Conservation (phyloP, 2,888 invertebrate species). For the Parnassius apollo region DNA sequence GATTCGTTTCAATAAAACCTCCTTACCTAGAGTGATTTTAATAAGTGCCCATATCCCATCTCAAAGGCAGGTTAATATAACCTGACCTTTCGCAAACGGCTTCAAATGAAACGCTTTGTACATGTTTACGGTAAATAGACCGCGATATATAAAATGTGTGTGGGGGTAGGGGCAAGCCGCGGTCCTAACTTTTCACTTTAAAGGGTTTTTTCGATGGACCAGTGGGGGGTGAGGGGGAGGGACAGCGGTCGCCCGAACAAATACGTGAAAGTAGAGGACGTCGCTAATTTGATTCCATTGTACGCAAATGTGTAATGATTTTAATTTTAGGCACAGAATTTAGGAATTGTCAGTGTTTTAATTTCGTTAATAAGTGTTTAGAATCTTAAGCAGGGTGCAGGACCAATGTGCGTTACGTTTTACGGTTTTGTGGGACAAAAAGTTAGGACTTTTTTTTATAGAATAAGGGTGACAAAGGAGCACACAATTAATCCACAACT, state of each 20-base stretch:
- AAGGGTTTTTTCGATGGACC: conserved; percentile 62
- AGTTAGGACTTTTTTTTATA: no score
- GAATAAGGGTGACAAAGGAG: no score
- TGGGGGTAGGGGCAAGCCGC: conserved; percentile 35
- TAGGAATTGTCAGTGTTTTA: conserved; percentile 22
- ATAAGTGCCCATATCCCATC: conserved; percentile 3
- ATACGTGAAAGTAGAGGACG: conserved; percentile 43
- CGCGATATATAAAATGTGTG: conserved; percentile 18
- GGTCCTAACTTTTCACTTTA: conserved; percentile 62
- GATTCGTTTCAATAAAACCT: background rate
- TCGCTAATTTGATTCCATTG: conserved; percentile 46
- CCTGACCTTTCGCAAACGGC: conserved; percentile 21
- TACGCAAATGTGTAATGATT: conserved; percentile 34
- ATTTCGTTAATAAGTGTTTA: background rate
- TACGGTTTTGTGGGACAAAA: no score
- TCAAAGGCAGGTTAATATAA: conserved; percentile 16
- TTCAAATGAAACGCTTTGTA: conserved; percentile 17
- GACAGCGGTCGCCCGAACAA: conserved; percentile 44
- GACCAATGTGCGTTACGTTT: no score
- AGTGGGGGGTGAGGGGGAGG: conserved; percentile 30
- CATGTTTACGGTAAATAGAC: conserved; percentile 27
- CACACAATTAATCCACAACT: no score
- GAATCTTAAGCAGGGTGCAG: no score
- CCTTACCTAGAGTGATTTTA: background rate
- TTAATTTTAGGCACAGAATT: conserved; percentile 21